Percentiles rank a stretch among this genome's conserved stretches.
These are phyloP conservation scores for Stomatorhinus walkeri DNA, from an alignment of 2,797 vertebrate species.

Conservation along the genomic window DNA sequence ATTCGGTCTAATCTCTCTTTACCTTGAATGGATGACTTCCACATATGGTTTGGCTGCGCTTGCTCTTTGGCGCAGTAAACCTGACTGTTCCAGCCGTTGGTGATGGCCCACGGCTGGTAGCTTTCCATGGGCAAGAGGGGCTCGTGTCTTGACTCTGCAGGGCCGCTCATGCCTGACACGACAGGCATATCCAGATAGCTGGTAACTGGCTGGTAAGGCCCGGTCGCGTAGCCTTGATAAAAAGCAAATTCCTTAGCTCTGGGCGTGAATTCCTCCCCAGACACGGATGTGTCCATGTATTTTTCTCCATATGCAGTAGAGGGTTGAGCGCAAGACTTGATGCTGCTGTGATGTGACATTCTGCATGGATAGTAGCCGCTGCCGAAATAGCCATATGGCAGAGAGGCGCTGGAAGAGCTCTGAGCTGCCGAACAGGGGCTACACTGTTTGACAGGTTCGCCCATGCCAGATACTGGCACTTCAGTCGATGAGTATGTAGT, in stretches of 20 bases:
- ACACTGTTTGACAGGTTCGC: constrained; percentile 91
- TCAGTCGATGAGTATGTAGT: constrained; percentile 78
- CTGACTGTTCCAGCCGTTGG: constrained; percentile 91
- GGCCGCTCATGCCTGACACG: constrained; percentile 76
- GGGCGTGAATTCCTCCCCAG: constrained; percentile 85
- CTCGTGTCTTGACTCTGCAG: constrained; percentile 85
- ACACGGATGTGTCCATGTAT: constrained; percentile 85
- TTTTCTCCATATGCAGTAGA: constrained; percentile 80
- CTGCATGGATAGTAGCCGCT: constrained; percentile 92
- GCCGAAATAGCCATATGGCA: constrained; percentile 97
- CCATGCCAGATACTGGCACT: constrained; percentile 77
- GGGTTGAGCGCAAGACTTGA: constrained; percentile 86
- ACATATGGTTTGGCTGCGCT: constrained; percentile 79
- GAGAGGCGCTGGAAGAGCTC: constrained; percentile 80
- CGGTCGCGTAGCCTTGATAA: constrained; percentile 88
- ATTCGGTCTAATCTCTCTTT: constrained; percentile 53
- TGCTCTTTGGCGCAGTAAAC: constrained; percentile 96
- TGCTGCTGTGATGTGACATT: constrained; percentile 81
- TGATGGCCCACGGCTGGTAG: constrained; percentile 93
- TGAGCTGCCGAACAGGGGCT: constrained; percentile 89
- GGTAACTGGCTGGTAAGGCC: constrained; percentile 86
- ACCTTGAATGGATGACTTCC: constrained; percentile 94
- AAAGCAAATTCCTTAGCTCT: constrained; percentile 95
- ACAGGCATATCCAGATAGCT: constrained; percentile 92
- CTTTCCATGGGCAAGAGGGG: constrained; percentile 87